Evolutionary conservation across 2,888 invertebrate genomes (phyloP).

Genomic region (Schizotus pectinicornis): DNA sequence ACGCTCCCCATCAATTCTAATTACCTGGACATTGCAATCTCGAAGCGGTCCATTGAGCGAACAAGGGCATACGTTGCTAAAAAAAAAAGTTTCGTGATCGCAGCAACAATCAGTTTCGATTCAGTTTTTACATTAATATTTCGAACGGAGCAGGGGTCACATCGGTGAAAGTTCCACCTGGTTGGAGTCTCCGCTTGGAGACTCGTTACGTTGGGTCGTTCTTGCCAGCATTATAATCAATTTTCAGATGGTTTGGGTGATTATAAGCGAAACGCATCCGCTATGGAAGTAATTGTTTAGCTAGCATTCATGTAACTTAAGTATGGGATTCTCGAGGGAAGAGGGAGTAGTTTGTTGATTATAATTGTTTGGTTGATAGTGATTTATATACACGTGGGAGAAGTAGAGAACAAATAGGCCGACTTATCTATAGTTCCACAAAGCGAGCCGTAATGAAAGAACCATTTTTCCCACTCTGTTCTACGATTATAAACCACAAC

Average conservation of each 20-base stretch:
- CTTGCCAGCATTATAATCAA: too few relatives aligned
- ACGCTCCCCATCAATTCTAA: constrained; percentile 11
- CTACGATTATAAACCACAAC: constrained; percentile 9
- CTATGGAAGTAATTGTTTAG: not conserved
- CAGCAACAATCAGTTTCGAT: too few relatives aligned
- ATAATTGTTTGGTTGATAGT: constrained; percentile 15
- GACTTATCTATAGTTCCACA: constrained; percentile 4
- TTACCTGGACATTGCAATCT: constrained; percentile 11
- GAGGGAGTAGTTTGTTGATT: not conserved
- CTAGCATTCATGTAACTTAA: constrained; percentile 15
- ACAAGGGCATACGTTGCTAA: constrained; percentile 17
- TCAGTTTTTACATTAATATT: too few relatives aligned
- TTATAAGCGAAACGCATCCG: not conserved
- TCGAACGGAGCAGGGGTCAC: too few relatives aligned
- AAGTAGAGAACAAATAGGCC: not conserved
- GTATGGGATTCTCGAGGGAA: constrained; percentile 5
- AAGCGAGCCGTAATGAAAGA: constrained; percentile 17
- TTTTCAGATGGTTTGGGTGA: not conserved
- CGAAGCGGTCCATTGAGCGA: constrained; percentile 12
- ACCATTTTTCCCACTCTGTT: constrained; percentile 13
- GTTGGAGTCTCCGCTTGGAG: too few relatives aligned
- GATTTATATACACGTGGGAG: constrained; percentile 15
- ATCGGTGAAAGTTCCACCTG: too few relatives aligned
- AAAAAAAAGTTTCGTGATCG: not conserved
- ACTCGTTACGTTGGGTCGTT: too few relatives aligned